These are phyloP conservation scores for Trinectes maculatus DNA, from an alignment of 2,113 vertebrate species.

Conservation along the genomic window DNA sequence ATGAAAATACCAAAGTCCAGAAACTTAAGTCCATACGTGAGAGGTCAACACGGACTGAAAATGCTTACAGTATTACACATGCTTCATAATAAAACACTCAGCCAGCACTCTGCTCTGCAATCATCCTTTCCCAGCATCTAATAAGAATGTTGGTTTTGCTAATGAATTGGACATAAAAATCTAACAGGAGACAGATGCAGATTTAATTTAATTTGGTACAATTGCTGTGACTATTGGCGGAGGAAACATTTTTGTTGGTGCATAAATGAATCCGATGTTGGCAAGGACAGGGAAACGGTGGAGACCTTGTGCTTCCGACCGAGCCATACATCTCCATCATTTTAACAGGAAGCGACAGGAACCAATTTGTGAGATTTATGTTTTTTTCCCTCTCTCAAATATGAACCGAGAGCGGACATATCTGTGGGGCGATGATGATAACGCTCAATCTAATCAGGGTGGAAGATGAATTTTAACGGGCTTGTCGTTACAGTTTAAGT, in stretches of 20 bases:
- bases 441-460: constrained; percentile 77
- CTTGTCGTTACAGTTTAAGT: constrained; percentile 78
- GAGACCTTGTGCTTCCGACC: constrained; percentile 46
- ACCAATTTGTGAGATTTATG: constrained; percentile 81
- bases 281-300: constrained; percentile 33
- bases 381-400: constrained; percentile 69
- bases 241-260: constrained; percentile 45
- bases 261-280: constrained; percentile 49
- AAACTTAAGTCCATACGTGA: constrained; percentile 8
- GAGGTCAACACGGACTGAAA: constrained; percentile 23
- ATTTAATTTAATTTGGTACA: constrained; percentile 65
- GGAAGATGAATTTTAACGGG: constrained; percentile 83
- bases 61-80: constrained; percentile 33
- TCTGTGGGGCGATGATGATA: constrained; percentile 73
- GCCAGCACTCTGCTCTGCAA: constrained; percentile 15
- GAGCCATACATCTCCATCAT: constrained; percentile 76
- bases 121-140: constrained; percentile 37
- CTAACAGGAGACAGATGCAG: constrained; percentile 42
- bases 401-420: constrained; percentile 78
- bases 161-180: constrained; percentile 65
- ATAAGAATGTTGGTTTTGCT: constrained; percentile 64
- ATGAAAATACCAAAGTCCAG: background rate
- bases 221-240: constrained; percentile 43
- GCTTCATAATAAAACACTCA: constrained; percentile 15
- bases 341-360: constrained; percentile 78